phyloP scores from a whole-genome alignment of 2,113 vertebrate genomes.

The Gymnocephalus cernua region DNA sequence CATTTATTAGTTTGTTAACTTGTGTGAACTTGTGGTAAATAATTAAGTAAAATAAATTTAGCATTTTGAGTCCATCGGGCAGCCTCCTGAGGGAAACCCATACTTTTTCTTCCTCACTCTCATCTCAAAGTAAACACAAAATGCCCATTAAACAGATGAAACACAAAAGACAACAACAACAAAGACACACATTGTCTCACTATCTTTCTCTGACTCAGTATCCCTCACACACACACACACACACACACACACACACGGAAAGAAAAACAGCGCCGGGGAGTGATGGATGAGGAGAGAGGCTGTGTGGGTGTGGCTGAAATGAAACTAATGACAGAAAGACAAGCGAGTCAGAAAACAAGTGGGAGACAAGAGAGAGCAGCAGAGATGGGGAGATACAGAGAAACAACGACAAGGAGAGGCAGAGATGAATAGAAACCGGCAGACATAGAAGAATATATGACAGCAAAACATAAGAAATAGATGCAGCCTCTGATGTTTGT shows the following conservation, averaged over 20 bases:
- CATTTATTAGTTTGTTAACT: conserved; percentile 53
- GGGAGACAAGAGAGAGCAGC: conserved; percentile 49
- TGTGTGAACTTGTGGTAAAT: conserved; percentile 49
- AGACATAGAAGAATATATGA: conserved; percentile 43
- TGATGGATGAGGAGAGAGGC: conserved; percentile 70
- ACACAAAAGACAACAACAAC: conserved; percentile 44
- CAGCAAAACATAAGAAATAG: conserved; percentile 31
- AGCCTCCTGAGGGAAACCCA: conserved; percentile 20
- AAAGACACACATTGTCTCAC: conserved; percentile 44
- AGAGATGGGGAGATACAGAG: conserved; percentile 41
- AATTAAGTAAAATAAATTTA: conserved; percentile 42
- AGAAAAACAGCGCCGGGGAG: conserved; percentile 8
- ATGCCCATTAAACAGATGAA: conserved; percentile 52
- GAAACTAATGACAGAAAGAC: conserved; percentile 75
- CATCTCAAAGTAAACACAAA: conserved; percentile 56
- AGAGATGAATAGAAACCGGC: conserved; percentile 46
- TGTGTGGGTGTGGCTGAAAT: conserved; percentile 74
- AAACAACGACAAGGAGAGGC: conserved; percentile 45
- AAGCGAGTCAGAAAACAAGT: conserved; percentile 54
- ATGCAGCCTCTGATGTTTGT: conserved; percentile 42
- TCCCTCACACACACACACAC: conserved; percentile 2
- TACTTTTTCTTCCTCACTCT: conserved; percentile 35
- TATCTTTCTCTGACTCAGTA: conserved; percentile 43
- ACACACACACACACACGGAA: background rate
- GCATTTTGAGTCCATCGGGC: conserved; percentile 10